Base-by-base conservation (phyloP, 2,797 vertebrate species). In the Natrix natrix region DNA sequence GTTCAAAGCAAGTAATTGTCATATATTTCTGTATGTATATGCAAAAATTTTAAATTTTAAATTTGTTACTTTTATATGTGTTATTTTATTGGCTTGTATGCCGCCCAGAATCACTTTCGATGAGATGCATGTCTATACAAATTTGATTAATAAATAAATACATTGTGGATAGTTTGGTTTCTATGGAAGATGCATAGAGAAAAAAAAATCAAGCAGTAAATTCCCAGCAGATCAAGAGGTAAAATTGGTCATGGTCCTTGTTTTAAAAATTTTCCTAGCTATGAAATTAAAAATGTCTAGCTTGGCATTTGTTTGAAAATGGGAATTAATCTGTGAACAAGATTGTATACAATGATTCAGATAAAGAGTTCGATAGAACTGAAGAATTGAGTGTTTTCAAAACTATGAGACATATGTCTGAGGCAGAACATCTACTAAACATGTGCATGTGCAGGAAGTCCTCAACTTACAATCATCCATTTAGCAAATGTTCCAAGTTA, bases 91-190 rank as follows among this genome's bases (percentile, higher is more conserved):
- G 14, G n/a, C n/a, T 32, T 69, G 0, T 32, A 16, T 66, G 63
- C 63, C 63, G 32, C n/a, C 66, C n/a, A 69, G 66, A 32, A 5
- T 69, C n/a, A 69, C 1, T 69, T 69, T 69, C 2, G 2, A 6
- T 69, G 66, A 32, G 14, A 16, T 69, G 66, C 14, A 1, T 32
- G 13, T n/a, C 28, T 69, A n/a, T 69, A 32, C 5, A 16, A 16
- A 69, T 69, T 69, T 69, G n/a, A 69, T 69, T 69, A 69, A 14
- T 66, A 66, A 66, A 63, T 63, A 63, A 52, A 52, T 54, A 48
- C 26, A 97, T 97, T 97, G 97, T 97, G 96, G 96, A 96, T 95
- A 95, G 93, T 94, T 97, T 97, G 94, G 95, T 97, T 97, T 94
- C 26, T 94, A 93, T 63, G 92, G 95, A 94, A 95, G 94, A 90